Evolutionary conservation across 2,888 invertebrate genomes (phyloP), one percentile per base, ranked within the genome.

Genomic region (Drosophila stalkeri): DNA sequence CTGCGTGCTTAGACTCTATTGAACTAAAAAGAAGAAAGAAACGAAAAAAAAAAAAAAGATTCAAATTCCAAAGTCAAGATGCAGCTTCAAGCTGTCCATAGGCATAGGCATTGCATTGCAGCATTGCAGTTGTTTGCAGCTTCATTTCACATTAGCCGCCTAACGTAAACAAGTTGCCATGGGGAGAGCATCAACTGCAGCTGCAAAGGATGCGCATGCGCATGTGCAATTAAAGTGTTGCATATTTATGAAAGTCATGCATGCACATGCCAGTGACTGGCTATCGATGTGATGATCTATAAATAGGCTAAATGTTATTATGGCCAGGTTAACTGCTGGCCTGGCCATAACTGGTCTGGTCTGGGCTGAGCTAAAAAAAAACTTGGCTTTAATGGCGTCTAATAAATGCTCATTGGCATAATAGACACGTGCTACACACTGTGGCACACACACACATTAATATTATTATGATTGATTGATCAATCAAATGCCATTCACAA

Each of bases 161-260:
- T 68, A 69, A 64, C 23, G 39, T 43, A 18, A 33, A 56, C 33
- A 35, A 33, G 57, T 39, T 27, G 14, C 8, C 16, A 20, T 39
- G 61, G 11, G 5, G 14, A 18, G 6, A 33, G 2, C 27, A 9
- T 1, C 23, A 18, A 23, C 20, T n/a, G 2, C 41, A 20, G 41
- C 35, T 51, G 27, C 63, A 20, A 44, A 39, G 82, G 63, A 73
- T 77, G 77, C 23, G 41, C 52, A 70, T 77, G 77, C 23, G 44
- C 52, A 39, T 74, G 47, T 75, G 68, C 60, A 87, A 89, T 89
- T 89, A 87, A 87, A 79, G 74, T 74, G 80, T 57, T 85, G 88
- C 77, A 87, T 80, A 82, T 87, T 85, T 80, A 87, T 84, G 60
- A 83, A 86, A 86, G 87, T 75, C 84, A 71, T 74, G 89, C 88